Base-by-base conservation (phyloP, 2,888 invertebrate species). In the Chrysodeixis includens region DNA sequence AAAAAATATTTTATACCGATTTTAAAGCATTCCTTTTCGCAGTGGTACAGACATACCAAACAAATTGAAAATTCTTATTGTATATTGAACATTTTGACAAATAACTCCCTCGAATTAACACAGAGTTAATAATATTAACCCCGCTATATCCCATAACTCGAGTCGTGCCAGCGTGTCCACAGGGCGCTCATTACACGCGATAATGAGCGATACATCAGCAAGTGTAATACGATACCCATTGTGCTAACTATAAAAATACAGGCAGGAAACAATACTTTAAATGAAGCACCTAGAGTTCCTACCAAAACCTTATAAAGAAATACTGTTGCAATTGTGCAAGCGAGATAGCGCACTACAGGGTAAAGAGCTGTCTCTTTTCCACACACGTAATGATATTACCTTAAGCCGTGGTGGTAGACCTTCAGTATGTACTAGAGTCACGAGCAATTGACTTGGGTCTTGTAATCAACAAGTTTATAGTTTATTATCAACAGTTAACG, bases 161-260 rank as follows among this genome's bases (percentile, higher is more conserved):
- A 0, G 26, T 30, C 1, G 22, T 44, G 30, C 18, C 30, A 8
- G 54, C 78, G 72, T 72, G 69, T 76, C 76, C 71, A 74, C 67
- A 74, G 76, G 78, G 78, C 80, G 82, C 84, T 87, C 86, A 90
- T 90, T 89, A 90, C 86, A 84, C 68, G 87, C 86, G 87, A 86
- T 90, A 90, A 91, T 89, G 88, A 88, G 79, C 81, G 83, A 83
- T 84, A 81, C 83, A 88, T 88, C 86, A 88, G 85, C 90, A 88
- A 87, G 86, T 88, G 87, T 89, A 88, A 90, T 89, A 76, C 77
- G 84, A 84, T 83, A 81, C 67, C 67, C 74, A 76, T 79, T 76
- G 76, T 79, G 72, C 73, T 61, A 78, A 64, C 72, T 61, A 73
- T 76, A 76, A 79, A 80, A 76, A 76, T 69, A 73, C 69, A 79